Evolutionary conservation across 1,140 invertebrate genomes (phyloP).

Genomic region (Doryteuthis pealeii): DNA sequence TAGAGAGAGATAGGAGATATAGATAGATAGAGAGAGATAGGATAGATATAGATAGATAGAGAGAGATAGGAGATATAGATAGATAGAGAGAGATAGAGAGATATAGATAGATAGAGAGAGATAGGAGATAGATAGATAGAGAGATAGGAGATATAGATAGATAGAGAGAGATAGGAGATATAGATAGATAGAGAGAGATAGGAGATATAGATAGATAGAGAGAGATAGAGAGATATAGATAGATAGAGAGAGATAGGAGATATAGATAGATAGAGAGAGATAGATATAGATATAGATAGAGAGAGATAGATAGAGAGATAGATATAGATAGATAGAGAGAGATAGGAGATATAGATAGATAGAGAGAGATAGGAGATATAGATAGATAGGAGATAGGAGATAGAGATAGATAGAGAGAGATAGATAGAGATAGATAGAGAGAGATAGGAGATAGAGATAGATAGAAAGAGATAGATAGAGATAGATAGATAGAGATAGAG

Average conservation of each 20-base stretch:
- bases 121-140: constrained; percentile 20
- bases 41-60: too few relatives aligned
- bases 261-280: too few relatives aligned
- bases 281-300: too few relatives aligned
- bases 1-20: too few relatives aligned
- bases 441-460: background rate
- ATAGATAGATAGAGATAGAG: background rate
- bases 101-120: background rate
- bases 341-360: background rate
- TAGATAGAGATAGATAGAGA: background rate
- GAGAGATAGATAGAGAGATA: too few relatives aligned
- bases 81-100: background rate
- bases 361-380: background rate
- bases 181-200: constrained; percentile 22
- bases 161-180: constrained; percentile 33
- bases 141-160: constrained; percentile 24
- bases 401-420: background rate
- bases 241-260: too few relatives aligned
- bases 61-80: background rate
- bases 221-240: too few relatives aligned
- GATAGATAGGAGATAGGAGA: background rate
- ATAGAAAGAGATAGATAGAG: constrained; percentile 13
- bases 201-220: too few relatives aligned
- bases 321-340: constrained; percentile 24
- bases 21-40: too few relatives aligned